Evolutionary conservation across 2,797 vertebrate genomes (phyloP), one percentile per base, ranked within the genome.

Genomic region (Taenioides sp.): DNA sequence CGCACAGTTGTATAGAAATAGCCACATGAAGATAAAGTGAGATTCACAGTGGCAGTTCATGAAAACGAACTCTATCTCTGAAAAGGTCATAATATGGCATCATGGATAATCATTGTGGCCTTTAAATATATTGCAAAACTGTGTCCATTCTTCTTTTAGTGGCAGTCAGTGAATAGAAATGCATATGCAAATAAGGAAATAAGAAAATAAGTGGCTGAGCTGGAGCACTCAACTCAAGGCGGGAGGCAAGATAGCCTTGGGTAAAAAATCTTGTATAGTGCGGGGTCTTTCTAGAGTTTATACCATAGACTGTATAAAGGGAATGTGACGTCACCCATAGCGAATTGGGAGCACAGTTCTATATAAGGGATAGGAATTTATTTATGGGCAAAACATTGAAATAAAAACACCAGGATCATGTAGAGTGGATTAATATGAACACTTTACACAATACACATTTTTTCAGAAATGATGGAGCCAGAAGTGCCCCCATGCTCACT

Each of bases 31-130:
- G 61, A 63, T 63, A 63, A 37, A 63, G 34, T 22, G 61, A 63
- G 61, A 63, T 22, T 63, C 61, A 43, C 34, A 23, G 20, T 43
- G 61, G 61, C 61, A n/a, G 31, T 37, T 12, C 31, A 37, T 31
- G 27, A 18, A n/a, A 37, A 20, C 7, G 27, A 17, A 37, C 28
- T 16, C 17, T 28, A 28, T 60, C 25, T 60, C 27, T 11, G 60
- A 37, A 34, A 62, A 37, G 60, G 60, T 62, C 60, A 37, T 62
- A 62, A 62, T 62, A 37, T n/a, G 20, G 9, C 20, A 37, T 62
- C 18, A n/a, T 37, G 31, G 60, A 20, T 62, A 37, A 62, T 62
- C 60, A 34, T 62, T 2, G 5, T 10, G 27, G 18, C 17, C 31
- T 62, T 34, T 62, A 28, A 4, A 20, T 20, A n/a, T n/a, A 62